These are phyloP conservation scores for Trissolcus brochymenae DNA, from an alignment of 2,888 invertebrate genomes.

Conservation along the genomic window DNA sequence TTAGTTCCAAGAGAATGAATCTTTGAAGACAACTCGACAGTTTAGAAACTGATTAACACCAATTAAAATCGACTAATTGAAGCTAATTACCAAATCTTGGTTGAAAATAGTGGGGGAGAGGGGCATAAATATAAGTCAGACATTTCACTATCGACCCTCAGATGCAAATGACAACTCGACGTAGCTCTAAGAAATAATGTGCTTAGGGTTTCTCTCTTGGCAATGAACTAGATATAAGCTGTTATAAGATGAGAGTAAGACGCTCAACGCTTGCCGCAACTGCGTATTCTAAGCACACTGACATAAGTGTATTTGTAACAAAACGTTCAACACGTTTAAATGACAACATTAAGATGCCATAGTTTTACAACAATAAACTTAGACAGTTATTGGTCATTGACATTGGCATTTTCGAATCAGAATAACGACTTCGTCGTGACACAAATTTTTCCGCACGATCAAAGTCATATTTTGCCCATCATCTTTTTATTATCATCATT, in stretches of 20 bases:
- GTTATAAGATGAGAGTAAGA: constrained; percentile 69
- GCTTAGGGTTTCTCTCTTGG: constrained; percentile 74
- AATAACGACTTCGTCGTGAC: not conserved
- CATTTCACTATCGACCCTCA: constrained; percentile 63
- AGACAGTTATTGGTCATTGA: constrained; percentile 29
- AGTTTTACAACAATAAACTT: constrained; percentile 24
- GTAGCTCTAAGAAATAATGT: constrained; percentile 69
- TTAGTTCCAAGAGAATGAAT: no score
- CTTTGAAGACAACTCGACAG: no score
- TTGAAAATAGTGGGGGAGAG: not conserved
- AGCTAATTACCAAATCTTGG: not conserved
- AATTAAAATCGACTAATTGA: no score
- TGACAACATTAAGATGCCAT: constrained; percentile 21
- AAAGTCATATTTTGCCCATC: no score
- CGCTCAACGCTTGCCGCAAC: constrained; percentile 62
- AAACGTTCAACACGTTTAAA: constrained; percentile 28
- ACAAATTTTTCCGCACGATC: no score
- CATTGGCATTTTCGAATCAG: constrained; percentile 22
- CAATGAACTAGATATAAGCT: constrained; percentile 72
- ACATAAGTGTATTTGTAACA: constrained; percentile 20
- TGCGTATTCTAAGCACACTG: constrained; percentile 42
- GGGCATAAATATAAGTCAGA: constrained; percentile 17
- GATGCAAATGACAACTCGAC: constrained; percentile 62
- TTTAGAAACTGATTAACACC: no score
- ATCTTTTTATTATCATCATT: no score